A percentile compares a stretch with the other conserved stretches of the same genome.
These are phyloP conservation scores for Hormaphis cornu DNA, from an alignment of 1,140 invertebrate genomes.

Conservation along the genomic window DNA sequence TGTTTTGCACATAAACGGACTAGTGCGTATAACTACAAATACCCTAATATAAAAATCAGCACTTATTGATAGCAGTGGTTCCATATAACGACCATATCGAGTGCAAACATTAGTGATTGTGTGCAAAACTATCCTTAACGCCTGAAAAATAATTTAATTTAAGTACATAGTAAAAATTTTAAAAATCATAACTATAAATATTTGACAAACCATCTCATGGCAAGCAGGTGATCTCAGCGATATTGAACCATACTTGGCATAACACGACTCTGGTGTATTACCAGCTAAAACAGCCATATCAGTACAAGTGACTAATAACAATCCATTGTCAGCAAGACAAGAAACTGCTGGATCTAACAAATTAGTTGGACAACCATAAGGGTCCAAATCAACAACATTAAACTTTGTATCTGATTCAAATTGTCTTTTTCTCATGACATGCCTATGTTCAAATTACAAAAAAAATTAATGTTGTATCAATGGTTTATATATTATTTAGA, in stretches of 20 bases:
- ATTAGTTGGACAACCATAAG: constrained; percentile 87
- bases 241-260: constrained; percentile 86
- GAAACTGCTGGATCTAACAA: constrained; percentile 91
- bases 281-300: constrained; percentile 96
- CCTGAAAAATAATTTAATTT: constrained; percentile 47
- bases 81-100: constrained; percentile 84
- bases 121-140: constrained; percentile 82
- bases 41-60: constrained; percentile 96
- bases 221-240: constrained; percentile 78
- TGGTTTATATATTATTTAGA: too few species aligned
- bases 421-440: constrained; percentile 43
- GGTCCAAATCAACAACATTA: constrained; percentile 90
- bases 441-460: constrained; percentile 35
- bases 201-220: constrained; percentile 77
- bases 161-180: constrained; percentile 4
- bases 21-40: constrained; percentile 75
- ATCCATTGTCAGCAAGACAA: constrained; percentile 62
- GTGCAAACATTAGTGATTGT: constrained; percentile 85
- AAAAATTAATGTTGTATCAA: neutral
- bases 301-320: constrained; percentile 92
- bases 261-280: constrained; percentile 88
- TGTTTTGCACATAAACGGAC: constrained; percentile 73
- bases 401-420: constrained; percentile 49
- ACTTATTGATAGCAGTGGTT: constrained; percentile 81
- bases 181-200: neutral